phyloP scores from a whole-genome alignment of 2,113 vertebrate species.

The Falco punctatus region DNA sequence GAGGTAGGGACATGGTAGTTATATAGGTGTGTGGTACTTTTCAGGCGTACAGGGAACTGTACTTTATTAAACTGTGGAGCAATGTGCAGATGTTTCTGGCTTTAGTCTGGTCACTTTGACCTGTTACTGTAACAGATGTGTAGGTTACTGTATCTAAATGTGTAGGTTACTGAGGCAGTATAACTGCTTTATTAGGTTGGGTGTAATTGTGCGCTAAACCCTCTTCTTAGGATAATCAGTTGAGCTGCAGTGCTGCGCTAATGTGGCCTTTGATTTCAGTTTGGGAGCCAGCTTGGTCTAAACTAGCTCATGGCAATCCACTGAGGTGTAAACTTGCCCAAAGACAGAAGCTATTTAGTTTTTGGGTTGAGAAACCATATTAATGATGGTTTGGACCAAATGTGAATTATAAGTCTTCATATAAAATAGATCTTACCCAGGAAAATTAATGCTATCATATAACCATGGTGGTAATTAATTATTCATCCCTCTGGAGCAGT shows the following conservation, averaged over 20 bases:
- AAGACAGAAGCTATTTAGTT: constrained; percentile 22
- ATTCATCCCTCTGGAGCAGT: background rate
- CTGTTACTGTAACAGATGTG: background rate
- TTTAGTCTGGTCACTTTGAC: background rate
- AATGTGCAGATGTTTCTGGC: background rate
- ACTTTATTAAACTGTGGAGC: background rate
- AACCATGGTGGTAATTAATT: constrained; percentile 39
- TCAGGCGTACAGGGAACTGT: background rate
- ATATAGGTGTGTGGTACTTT: background rate
- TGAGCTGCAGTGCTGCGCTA: background rate
- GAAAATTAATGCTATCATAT: constrained; percentile 30
- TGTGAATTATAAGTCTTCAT: background rate
- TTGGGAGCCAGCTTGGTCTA: background rate
- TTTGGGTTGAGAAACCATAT: constrained; percentile 39
- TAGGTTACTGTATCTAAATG: no score
- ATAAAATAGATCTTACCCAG: background rate
- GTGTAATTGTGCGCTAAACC: background rate
- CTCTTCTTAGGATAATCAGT: background rate
- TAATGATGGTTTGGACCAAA: constrained; percentile 41
- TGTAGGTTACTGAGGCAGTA: background rate
- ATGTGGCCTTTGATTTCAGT: background rate
- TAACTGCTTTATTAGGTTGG: background rate
- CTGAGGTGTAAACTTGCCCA: constrained; percentile 1
- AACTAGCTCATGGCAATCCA: background rate
- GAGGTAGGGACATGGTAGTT: background rate